These are phyloP conservation scores for Apodemia duryi DNA, from an alignment of 2,888 invertebrate species.

Conservation along the genomic window DNA sequence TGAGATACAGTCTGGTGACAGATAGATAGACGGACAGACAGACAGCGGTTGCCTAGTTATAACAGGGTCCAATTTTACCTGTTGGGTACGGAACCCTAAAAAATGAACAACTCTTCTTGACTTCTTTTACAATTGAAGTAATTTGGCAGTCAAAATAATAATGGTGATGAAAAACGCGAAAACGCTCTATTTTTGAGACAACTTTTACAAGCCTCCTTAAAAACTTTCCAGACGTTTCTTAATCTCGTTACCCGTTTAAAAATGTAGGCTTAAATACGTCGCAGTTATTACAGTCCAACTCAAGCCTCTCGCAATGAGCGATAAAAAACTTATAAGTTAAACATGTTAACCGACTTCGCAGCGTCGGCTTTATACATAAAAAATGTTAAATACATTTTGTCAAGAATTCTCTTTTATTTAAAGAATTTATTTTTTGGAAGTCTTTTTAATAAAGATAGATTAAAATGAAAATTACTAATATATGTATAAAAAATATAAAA, in stretches of 20 bases:
- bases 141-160: neutral
- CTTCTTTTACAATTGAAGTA: neutral
- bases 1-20: too few relatives aligned
- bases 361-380: too few relatives aligned
- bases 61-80: too few relatives aligned
- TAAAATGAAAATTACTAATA: too few relatives aligned
- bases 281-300: constrained; percentile 60
- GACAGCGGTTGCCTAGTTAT: too few relatives aligned
- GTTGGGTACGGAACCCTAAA: too few relatives aligned
- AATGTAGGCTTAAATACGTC: constrained; percentile 52
- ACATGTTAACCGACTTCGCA: neutral
- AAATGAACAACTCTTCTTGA: neutral
- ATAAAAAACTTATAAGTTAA: neutral
- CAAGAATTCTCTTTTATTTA: too few relatives aligned
- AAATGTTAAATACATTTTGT: too few relatives aligned
- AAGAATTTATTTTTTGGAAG: too few relatives aligned
- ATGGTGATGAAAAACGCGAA: neutral
- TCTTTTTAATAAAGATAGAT: too few relatives aligned
- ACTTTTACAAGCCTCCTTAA: constrained; percentile 23
- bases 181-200: neutral
- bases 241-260: constrained; percentile 46
- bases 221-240: constrained; percentile 64
- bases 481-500: too few relatives aligned
- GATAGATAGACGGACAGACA: too few relatives aligned
- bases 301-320: neutral